Percentiles rank a stretch among this genome's conserved stretches.
These are phyloP conservation scores for Kryptolebias marmoratus DNA, from an alignment of 2,113 vertebrate species.

Conservation along the genomic window DNA sequence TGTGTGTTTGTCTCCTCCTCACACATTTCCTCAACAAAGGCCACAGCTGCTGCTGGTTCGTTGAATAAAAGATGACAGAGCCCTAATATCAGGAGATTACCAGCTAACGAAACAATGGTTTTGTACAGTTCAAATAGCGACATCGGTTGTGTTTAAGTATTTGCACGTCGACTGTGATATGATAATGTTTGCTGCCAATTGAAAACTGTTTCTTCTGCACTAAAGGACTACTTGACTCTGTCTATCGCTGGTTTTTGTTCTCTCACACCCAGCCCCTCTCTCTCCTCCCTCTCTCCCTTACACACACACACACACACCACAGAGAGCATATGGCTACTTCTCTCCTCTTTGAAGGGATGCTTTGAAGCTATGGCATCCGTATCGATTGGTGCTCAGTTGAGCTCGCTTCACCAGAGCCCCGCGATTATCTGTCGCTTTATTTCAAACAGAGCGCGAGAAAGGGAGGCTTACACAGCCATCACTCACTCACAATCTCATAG, in stretches of 20 bases:
- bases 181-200: slow-evolving; percentile 53
- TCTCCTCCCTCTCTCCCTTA: not conserved
- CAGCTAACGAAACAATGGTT: slow-evolving; percentile 66
- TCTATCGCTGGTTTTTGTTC: slow-evolving; percentile 38
- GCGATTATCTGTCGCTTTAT: slow-evolving; percentile 82
- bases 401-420: slow-evolving; percentile 75
- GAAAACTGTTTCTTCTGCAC: slow-evolving; percentile 57
- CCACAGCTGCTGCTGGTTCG: slow-evolving; percentile 67
- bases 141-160: slow-evolving; percentile 57
- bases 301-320: slow-evolving; percentile 33
- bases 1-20: slow-evolving; percentile 32
- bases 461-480: slow-evolving; percentile 74
- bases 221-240: slow-evolving; percentile 47
- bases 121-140: slow-evolving; percentile 63
- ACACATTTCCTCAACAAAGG: slow-evolving; percentile 66
- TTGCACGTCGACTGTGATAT: slow-evolving; percentile 53
- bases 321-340: slow-evolving; percentile 75
- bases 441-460: slow-evolving; percentile 76
- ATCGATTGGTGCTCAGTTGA: slow-evolving; percentile 80
- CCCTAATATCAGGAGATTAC: slow-evolving; percentile 67
- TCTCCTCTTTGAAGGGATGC: slow-evolving; percentile 76
- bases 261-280: slow-evolving; percentile 24
- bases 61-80: slow-evolving; percentile 76
- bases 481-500: slow-evolving; percentile 75
- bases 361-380: slow-evolving; percentile 78